Evolutionary conservation across 37 sponge, comb jelly and placozoan genomes (phyloP).

Genomic region (Ianthella basta): DNA sequence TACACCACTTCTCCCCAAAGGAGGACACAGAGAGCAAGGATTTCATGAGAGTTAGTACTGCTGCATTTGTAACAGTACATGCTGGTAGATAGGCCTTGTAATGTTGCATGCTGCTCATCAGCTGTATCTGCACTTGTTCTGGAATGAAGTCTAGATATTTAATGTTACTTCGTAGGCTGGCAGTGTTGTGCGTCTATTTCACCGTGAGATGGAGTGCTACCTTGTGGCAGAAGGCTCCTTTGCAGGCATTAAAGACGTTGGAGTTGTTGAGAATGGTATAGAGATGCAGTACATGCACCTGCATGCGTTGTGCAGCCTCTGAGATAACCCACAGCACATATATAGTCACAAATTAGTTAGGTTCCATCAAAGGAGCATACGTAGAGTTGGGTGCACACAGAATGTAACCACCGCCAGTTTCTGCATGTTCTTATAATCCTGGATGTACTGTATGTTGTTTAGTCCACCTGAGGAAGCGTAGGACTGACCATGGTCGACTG

Average conservation of each 20-base stretch:
- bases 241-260: conserved; percentile 23
- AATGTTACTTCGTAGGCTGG: conserved; percentile 34
- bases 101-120: no score
- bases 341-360: no score
- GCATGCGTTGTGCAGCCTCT: no score
- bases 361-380: no score
- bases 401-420: no score
- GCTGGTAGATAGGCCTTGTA: no score
- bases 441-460: background rate
- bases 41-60: conserved; percentile 1
- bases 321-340: no score
- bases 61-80: background rate
- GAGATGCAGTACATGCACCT: background rate
- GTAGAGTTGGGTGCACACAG: no score
- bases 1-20: conserved; percentile 42
- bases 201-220: conserved; percentile 76
- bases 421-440: no score
- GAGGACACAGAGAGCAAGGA: background rate
- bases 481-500: conserved; percentile 20
- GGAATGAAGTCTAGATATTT: no score
- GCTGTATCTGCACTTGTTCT: no score
- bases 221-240: conserved; percentile 81
- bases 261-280: conserved; percentile 35
- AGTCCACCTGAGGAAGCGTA: conserved; percentile 54
- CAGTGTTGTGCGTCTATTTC: conserved; percentile 64